phyloP scores from a whole-genome alignment of 2,797 vertebrate species.

The Thaleichthys pacificus region DNA sequence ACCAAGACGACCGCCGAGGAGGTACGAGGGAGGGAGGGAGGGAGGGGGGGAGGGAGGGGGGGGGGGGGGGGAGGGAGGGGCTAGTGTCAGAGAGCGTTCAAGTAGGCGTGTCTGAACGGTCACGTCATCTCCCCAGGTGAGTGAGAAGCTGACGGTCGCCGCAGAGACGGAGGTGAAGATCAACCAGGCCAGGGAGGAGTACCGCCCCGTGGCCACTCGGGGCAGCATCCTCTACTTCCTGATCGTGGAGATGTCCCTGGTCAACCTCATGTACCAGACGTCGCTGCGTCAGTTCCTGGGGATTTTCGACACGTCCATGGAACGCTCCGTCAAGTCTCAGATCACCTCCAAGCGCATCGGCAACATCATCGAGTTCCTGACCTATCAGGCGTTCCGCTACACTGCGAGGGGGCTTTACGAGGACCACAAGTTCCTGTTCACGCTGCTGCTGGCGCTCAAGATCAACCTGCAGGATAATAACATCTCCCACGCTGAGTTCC shows the following conservation, averaged over 20 bases:
- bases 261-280: constrained; percentile 88
- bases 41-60: background rate
- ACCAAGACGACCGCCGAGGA: constrained; percentile 83
- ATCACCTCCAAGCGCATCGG: constrained; percentile 78
- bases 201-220: constrained; percentile 80
- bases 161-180: constrained; percentile 81
- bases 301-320: constrained; percentile 81
- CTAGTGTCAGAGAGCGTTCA: background rate
- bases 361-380: constrained; percentile 78
- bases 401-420: constrained; percentile 81
- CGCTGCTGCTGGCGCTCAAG: constrained; percentile 81
- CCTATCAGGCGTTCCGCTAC: constrained; percentile 79
- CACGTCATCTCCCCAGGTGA: constrained; percentile 61
- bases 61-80: background rate
- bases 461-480: constrained; percentile 79
- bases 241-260: constrained; percentile 85
- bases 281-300: constrained; percentile 82
- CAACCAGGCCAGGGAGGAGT: constrained; percentile 83
- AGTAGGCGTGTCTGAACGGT: background rate
- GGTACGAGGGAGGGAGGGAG: constrained; percentile 55
- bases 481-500: constrained; percentile 80
- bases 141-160: constrained; percentile 78
- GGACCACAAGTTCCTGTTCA: constrained; percentile 84
- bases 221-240: constrained; percentile 88
- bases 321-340: constrained; percentile 74